Base-by-base conservation (phyloP, 2,888 invertebrate species). In the Rhingia campestris region DNA sequence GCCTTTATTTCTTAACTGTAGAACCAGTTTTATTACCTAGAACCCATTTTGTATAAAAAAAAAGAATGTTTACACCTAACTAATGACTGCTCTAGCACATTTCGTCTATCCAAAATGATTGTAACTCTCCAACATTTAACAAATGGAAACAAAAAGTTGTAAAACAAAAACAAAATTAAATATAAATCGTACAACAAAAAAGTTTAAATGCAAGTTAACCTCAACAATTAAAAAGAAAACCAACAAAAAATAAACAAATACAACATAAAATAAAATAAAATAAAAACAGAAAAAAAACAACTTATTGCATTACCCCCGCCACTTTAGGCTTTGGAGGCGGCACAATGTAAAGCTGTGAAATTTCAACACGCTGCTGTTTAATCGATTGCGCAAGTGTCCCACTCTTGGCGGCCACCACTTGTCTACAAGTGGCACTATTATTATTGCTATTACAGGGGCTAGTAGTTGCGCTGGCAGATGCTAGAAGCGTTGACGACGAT, bases 321-420 rank as follows among this genome's bases (percentile, higher is more conserved):
- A 85, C 64, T 86, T 87, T 88, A 75, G 74, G 64, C 86, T 86
- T 86, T 74, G 87, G 73, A 87, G 88, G 87, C 81, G 87, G 86
- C 86, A 87, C 86, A 87, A 88, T 88, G 85, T 87, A 88, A 81
- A 87, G 87, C 72, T 87, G 88, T 53, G 87, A 86, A 82, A 86
- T 87, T 77, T 87, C 75, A 75, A 82, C 67, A 86, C 88, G 88
- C 67, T 88, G 88, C 67, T 88, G 88, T 84, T 88, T 88, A 66
- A 88, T 86, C 69, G 87, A 86, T 85, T 88, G 88, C 41, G 87
- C 77, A 79, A 88, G 77, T 76, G 88, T 73, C 79, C 86, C 87
- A 85, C 86, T 81, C 72, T 84, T 84, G 74, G 84, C 74, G 74
- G 84, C 70, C 37, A 84, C 61, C 33, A 84, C 58, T 84, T 80